These are phyloP conservation scores for Thumatha senex DNA, from an alignment of 2,888 invertebrate species.

Conservation along the genomic window DNA sequence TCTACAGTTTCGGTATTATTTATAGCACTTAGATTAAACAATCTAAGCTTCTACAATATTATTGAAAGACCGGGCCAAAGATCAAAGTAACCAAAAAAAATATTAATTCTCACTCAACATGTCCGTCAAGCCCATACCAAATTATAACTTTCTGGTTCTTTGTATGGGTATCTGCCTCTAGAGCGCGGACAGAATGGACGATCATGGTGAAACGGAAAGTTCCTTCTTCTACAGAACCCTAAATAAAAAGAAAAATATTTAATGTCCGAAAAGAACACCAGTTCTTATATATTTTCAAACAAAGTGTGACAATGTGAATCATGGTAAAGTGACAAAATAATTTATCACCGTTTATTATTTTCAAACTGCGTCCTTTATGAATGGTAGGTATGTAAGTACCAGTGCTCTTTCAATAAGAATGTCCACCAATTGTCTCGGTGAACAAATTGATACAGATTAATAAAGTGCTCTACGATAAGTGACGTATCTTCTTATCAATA, in stretches of 20 bases:
- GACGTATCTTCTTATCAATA: constrained; percentile 74
- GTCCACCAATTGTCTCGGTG: constrained; percentile 67
- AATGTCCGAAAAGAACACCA: neutral
- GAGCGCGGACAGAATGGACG: too few species aligned
- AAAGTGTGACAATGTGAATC: constrained; percentile 1
- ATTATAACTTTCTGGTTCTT: too few species aligned
- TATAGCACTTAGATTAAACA: too few species aligned
- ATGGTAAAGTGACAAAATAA: neutral
- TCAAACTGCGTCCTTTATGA: neutral
- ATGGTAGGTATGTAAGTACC: neutral
- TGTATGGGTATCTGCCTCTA: too few species aligned
- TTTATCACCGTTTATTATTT: neutral
- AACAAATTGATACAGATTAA: constrained; percentile 79
- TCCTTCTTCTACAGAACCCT: too few species aligned
- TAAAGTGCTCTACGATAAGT: constrained; percentile 71
- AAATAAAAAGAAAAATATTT: neutral
- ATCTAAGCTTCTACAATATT: too few species aligned
- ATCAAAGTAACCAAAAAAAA: too few species aligned
- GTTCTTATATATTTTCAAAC: neutral
- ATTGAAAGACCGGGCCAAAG: too few species aligned
- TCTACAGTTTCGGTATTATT: too few species aligned
- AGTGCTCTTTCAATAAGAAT: constrained; percentile 17
- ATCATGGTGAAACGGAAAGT: too few species aligned
- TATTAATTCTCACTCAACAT: too few species aligned
- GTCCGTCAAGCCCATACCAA: too few species aligned